Evolutionary conservation across 2,888 invertebrate genomes (phyloP), one percentile per base, ranked within the genome.

Genomic region (Agrypnus murinus): DNA sequence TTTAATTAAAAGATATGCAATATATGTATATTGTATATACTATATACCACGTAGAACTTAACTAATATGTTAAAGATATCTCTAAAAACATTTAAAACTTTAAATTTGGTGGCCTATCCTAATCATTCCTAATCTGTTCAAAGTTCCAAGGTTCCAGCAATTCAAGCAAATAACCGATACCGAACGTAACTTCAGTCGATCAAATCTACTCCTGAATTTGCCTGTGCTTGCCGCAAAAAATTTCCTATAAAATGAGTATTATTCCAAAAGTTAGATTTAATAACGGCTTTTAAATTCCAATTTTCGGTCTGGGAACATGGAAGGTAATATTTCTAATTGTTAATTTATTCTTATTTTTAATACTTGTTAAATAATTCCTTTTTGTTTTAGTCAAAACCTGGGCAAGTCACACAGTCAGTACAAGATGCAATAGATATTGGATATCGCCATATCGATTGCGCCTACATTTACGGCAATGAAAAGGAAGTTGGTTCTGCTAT

Each of bases 361-460:
- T 15, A 46, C 8, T 46, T 46, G 8, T 8, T 7, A 15, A n/a
- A n/a, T n/a, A n/a, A 38, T 38, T 8, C 31, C 4, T 12, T 46
- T 25, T 2, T 17, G 38, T 63, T 63, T n/a, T 40, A 92, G 92
- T 90, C 92, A 0, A 88, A 89, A 75, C 87, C 89, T 14, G 90
- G 90, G 34, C 89, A 91, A 80, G 90, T 90, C 0, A 87, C 86
- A 0, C 89, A 91, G 69, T 91, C 91, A 0, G 87, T 93, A 4
- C 89, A 90, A 57, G 89, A 91, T 77, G 94, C 94, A 0, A 90
- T 94, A 57, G 91, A 93, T 75, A 84, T 89, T 25, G 94, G 94
- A 0, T 94, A 94, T 79, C 88, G 93, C 0, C 92, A 92, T 79
- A 87, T 95, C 58, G 95, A 95, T 79, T 91, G 93, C 71, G 91